A percentile compares a stretch with the other conserved stretches of the same genome.
phyloP scores from a whole-genome alignment of 2,797 vertebrate genomes.

The Eidolon dupreanum region DNA sequence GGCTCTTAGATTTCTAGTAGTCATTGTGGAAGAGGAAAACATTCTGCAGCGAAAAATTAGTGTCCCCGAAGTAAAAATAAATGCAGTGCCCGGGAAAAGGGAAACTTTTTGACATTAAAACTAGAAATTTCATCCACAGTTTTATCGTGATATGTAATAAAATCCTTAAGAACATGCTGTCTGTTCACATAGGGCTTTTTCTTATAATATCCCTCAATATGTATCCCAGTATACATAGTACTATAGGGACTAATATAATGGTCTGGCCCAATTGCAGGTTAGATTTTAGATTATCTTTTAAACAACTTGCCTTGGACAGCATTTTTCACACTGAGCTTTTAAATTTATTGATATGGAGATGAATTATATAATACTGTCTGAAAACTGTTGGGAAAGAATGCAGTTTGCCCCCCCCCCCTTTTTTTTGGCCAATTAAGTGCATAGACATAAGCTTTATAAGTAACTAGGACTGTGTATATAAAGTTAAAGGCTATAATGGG shows the following conservation, averaged over 20 bases:
- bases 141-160: background rate
- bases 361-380: background rate
- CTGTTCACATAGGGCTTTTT: background rate
- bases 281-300: background rate
- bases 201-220: background rate
- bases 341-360: background rate
- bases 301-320: background rate
- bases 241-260: background rate
- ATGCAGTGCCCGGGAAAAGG: background rate
- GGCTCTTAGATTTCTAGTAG: background rate
- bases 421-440: background rate
- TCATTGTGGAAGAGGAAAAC: conserved; percentile 1
- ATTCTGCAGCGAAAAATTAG: background rate
- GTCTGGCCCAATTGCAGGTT: background rate
- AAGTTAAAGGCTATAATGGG: background rate
- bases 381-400: background rate
- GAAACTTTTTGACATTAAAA: conserved; percentile 6
- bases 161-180: background rate
- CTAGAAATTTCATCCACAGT: background rate
- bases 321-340: background rate
- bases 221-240: background rate
- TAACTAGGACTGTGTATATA: background rate
- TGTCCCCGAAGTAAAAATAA: background rate
- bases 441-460: background rate
- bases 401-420: background rate